Evolutionary conservation across 1,140 invertebrate genomes (phyloP).

Genomic region (Drosophila ohnishii): DNA sequence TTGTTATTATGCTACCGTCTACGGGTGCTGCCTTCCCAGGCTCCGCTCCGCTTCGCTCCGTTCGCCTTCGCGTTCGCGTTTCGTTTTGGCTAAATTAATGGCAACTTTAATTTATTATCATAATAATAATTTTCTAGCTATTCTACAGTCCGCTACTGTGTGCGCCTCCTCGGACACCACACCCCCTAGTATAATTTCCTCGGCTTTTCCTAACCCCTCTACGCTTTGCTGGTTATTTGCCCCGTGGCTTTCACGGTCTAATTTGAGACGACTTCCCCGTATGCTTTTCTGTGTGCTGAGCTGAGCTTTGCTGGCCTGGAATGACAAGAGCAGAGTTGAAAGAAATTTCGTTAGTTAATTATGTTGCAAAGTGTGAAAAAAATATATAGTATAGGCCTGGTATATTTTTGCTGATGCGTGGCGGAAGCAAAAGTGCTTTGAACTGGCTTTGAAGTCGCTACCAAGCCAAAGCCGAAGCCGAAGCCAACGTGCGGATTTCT

Average conservation of each 20-base stretch:
- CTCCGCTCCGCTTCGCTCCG: background rate
- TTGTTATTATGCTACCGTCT: conserved; percentile 76
- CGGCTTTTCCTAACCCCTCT: conserved; percentile 56
- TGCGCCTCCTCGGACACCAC: background rate
- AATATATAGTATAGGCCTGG: conserved; percentile 3
- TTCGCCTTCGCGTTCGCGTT: conserved; percentile 43
- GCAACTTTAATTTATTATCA: conserved; percentile 82
- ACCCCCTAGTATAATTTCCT: conserved; percentile 57
- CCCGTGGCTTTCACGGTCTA: conserved; percentile 67
- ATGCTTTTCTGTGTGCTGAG: conserved; percentile 17
- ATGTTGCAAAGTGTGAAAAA: conserved; percentile 70
- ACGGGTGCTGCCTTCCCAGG: conserved; percentile 4
- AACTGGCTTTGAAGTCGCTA: conserved; percentile 46
- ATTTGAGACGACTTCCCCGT: conserved; percentile 56
- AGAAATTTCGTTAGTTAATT: conserved; percentile 78
- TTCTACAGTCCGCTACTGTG: conserved; percentile 64
- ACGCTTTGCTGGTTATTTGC: conserved; percentile 66
- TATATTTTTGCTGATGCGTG: conserved; percentile 25
- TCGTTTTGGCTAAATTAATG: conserved; percentile 80
- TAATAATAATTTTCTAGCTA: conserved; percentile 80
- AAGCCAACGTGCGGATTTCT: conserved; percentile 61
- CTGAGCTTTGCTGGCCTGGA: conserved; percentile 36
- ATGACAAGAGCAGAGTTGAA: conserved; percentile 74
- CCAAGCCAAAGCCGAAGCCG: conserved; percentile 32
- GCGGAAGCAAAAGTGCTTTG: conserved; percentile 74